Evolutionary conservation across 30 jellyfish, hydroid and myxozoan species (phyloP), one percentile per base, ranked within the genome.

Genomic region (Calvadosia cruxmelitensis): DNA sequence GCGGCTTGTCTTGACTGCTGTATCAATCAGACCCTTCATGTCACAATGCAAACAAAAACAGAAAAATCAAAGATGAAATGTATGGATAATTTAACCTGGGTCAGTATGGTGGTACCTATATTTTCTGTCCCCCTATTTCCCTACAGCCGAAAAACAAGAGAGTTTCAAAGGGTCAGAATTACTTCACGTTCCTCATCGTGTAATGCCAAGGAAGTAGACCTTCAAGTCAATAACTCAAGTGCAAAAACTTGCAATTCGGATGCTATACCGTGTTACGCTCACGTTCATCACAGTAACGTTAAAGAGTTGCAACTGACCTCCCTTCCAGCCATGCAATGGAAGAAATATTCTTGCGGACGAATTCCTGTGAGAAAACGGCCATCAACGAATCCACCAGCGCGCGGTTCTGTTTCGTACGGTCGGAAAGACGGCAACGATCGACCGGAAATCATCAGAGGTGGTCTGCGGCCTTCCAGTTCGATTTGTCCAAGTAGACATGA

Each of bases 291-390:
- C n/a, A n/a, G n/a, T n/a, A n/a, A n/a, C n/a, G n/a, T n/a, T n/a
- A n/a, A n/a, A n/a, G n/a, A n/a, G n/a, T n/a, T n/a, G n/a, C n/a
- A n/a, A n/a, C 61, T 31, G 69, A 91, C 99, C 95, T 93, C 99
- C 53, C 99, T 64, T 3, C 99, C 99, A 1, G 99, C 99, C 99
- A 93, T 93, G 68, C 99, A 93, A 77, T 93, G 99, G 72, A 93
- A 93, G 65, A 93, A 93, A 49, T 84, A 93, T 62, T 93, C 99
- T 68, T 84, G 95, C 51, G 99, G 99, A 25, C 95, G 94, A 15
- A 93, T 84, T 2, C 97, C 99, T 52, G 99, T 84, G 0, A 93
- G 65, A 52, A 93, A 93, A 31, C 99, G 67, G 27, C 97, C 95
- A 70, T 84, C 95, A 33, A 84, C 96, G 73, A 93, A 93, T 0